Evolutionary conservation across 2,888 invertebrate species (phyloP), one percentile per base, ranked within the genome.

Genomic region (Pseudococcus jackbeardsleyi): DNA sequence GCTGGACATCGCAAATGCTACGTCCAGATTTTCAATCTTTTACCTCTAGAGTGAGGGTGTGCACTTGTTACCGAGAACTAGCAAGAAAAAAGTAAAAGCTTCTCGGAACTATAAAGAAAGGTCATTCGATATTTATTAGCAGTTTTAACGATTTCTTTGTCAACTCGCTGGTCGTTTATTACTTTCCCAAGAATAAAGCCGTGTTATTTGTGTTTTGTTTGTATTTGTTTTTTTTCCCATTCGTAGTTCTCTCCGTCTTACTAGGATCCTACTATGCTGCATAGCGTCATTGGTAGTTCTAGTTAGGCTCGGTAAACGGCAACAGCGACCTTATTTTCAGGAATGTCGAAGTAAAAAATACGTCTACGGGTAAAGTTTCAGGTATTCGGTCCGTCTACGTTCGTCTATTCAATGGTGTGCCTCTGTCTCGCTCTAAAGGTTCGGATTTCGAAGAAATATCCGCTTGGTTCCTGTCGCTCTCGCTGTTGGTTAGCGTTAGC

Each of bases 131-230:
- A 77, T 77, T 77, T 77, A 77, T 79, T 79, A 42, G 79, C 42
- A 79, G n/a, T 42, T 79, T 72, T 79, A 79, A 79, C 79, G 79
- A 79, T 79, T 79, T 79, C 79, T 79, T 79, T 79, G 79, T 79
- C 42, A 79, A 79, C 79, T 42, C 17, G 72, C 33, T 77, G 5
- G 72, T 33, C 17, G 72, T 77, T 64, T 77, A 77, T 77, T 77
- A 77, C 72, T 77, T 77, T 77, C 72, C 33, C 33, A 77, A 77
- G 72, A 77, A 77, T 50, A 50, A 12, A 50, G 50, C 64, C 64
- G 64, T 19, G 64, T 12, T 9, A 9, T 64, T 64, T 64, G 64
- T 64, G 12, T 64, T 64, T 19, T 64, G n/a, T 22, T 64, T 64
- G 19, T 64, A 11, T 64, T 64, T 64, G 50, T 12, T 50, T 50